These are phyloP conservation scores for Cryptosula pallasiana DNA, from an alignment of 2,888 invertebrate species.

Conservation along the genomic window DNA sequence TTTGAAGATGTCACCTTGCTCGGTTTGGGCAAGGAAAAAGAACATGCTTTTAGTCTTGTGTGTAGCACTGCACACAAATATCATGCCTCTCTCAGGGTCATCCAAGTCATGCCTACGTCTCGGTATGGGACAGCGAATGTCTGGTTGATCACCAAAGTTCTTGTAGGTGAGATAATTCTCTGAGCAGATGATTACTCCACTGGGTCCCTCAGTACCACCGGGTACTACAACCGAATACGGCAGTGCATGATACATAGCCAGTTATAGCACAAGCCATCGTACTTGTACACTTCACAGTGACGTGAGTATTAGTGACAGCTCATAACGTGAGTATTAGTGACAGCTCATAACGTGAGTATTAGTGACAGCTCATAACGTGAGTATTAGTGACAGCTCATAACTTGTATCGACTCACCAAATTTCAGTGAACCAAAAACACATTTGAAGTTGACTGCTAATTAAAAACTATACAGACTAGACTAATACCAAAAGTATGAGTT, in stretches of 20 bases:
- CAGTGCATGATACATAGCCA: not conserved
- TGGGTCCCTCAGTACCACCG: conserved; percentile 94
- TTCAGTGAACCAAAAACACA: too few relatives aligned
- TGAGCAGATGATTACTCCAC: conserved; percentile 96
- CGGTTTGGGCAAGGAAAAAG: conserved; percentile 97
- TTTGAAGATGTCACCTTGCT: conserved; percentile 95
- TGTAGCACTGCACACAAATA: conserved; percentile 97
- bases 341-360: too few relatives aligned
- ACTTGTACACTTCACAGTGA: too few relatives aligned
- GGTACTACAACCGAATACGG: conserved; percentile 60
- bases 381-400: too few relatives aligned
- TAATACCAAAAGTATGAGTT: too few relatives aligned
- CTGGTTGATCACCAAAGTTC: conserved; percentile 97
- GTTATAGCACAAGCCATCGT: too few relatives aligned
- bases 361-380: too few relatives aligned
- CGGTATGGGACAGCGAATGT: conserved; percentile 91
- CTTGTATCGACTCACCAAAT: too few relatives aligned
- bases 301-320: too few relatives aligned
- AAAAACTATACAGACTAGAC: too few relatives aligned
- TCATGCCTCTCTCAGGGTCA: conserved; percentile 98
- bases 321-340: too few relatives aligned
- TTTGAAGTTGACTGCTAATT: too few relatives aligned
- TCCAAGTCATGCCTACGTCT: conserved; percentile 93
- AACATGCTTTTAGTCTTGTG: conserved; percentile 99
- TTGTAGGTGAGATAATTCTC: conserved; percentile 99